Evolutionary conservation across 1,140 invertebrate species (phyloP).

Genomic region (Drosophila watanabei): DNA sequence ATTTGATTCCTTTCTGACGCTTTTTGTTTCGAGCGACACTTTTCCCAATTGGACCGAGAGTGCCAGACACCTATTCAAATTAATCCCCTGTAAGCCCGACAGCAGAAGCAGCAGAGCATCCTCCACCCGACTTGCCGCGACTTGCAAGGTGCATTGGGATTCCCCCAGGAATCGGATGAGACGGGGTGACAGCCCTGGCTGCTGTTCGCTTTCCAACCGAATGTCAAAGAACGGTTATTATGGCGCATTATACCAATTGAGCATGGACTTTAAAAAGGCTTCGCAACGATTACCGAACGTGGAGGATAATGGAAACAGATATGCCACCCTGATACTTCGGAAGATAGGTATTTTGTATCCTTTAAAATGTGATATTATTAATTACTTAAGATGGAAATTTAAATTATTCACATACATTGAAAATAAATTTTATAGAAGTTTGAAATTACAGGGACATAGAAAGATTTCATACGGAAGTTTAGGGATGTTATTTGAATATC

Average conservation of each 20-base stretch:
- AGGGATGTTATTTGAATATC: no score
- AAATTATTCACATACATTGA: not conserved
- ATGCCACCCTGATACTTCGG: not conserved
- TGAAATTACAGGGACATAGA: no score
- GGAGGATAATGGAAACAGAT: constrained; percentile 42
- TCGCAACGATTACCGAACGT: constrained; percentile 58
- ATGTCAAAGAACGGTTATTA: constrained; percentile 60
- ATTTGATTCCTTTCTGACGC: constrained; percentile 48
- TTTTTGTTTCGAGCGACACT: constrained; percentile 70
- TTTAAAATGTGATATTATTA: not conserved
- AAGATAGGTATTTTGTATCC: not conserved
- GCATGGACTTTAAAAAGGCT: constrained; percentile 45
- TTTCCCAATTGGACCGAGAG: constrained; percentile 67
- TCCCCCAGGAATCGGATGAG: not conserved
- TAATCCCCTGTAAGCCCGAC: constrained; percentile 77
- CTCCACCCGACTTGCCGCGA: not conserved
- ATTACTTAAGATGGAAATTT: not conserved
- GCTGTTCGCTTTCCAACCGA: constrained; percentile 21
- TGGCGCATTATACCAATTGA: constrained; percentile 60
- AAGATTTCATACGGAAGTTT: no score
- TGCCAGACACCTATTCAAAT: constrained; percentile 75
- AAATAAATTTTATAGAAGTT: no score
- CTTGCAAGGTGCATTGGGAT: constrained; percentile 30
- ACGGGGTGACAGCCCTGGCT: constrained; percentile 42
- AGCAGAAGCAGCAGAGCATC: constrained; percentile 15